phyloP scores from a whole-genome alignment of 2,113 vertebrate species.

The Pongo pygmaeus region DNA sequence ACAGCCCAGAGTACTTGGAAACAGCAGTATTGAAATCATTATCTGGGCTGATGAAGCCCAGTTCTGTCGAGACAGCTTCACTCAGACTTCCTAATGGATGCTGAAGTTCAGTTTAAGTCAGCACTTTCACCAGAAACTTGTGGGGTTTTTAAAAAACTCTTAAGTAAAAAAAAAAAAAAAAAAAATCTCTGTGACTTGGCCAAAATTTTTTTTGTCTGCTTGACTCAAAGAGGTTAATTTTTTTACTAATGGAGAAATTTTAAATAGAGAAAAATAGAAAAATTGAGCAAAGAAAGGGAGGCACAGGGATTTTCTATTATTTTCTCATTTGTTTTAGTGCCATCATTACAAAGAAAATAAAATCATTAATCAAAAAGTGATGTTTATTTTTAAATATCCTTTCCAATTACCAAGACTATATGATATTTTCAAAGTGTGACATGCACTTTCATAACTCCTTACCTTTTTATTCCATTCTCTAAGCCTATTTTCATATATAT shows the following conservation, averaged over 20 bases:
- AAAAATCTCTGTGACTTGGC: not conserved
- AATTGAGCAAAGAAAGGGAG: not conserved
- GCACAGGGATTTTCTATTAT: not conserved
- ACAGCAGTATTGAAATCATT: not conserved
- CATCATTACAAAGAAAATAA: slow-evolving; percentile 11
- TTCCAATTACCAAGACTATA: not conserved
- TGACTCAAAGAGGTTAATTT: not conserved
- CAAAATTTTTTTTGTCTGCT: not conserved
- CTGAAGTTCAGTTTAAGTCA: not conserved
- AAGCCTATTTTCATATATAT: not conserved
- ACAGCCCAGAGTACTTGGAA: not conserved
- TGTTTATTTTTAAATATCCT: slow-evolving; percentile 22
- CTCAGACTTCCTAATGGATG: not conserved
- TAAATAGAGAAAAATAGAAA: slow-evolving; percentile 7
- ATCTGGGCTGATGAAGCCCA: not conserved
- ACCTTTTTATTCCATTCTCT: not conserved
- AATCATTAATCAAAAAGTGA: not conserved
- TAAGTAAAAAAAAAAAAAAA: not conserved
- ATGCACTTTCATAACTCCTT: not conserved
- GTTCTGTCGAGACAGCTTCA: not conserved
- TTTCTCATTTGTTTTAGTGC: slow-evolving; percentile 23
- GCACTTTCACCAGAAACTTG: not conserved
- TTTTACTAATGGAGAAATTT: not conserved
- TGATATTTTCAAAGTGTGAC: not conserved
- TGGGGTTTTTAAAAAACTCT: not conserved